These are phyloP conservation scores for Hemicordylus capensis DNA, from an alignment of 2,113 vertebrate species.

Conservation along the genomic window DNA sequence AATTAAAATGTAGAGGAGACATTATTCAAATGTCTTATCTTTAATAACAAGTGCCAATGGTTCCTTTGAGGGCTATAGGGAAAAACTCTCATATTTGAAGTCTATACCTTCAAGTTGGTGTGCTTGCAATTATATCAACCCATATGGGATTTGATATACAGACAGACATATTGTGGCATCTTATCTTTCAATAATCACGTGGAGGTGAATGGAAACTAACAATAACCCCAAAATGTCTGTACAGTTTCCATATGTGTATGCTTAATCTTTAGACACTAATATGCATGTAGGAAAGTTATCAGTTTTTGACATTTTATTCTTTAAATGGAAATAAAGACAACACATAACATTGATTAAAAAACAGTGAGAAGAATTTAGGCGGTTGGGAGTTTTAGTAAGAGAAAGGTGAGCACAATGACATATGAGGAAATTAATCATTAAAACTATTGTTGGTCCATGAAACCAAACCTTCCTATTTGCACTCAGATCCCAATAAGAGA, in stretches of 20 bases:
- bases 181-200: background rate
- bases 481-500: too few relatives aligned
- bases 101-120: background rate
- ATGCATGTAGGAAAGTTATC: background rate
- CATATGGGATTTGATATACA: background rate
- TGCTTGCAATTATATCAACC: background rate
- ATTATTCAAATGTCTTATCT: conserved; percentile 16
- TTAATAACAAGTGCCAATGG: conserved; percentile 5
- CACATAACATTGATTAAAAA: background rate
- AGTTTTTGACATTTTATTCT: background rate
- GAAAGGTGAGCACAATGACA: background rate
- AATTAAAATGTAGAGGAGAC: conserved; percentile 17
- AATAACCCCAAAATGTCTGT: background rate
- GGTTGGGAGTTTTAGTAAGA: background rate
- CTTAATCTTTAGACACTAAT: background rate
- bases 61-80: background rate
- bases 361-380: background rate
- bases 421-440: background rate
- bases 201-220: background rate
- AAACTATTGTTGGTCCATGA: background rate
- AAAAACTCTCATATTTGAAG: background rate
- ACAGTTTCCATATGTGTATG: background rate
- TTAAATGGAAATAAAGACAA: conserved; percentile 16
- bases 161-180: background rate
- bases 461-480: too few relatives aligned